Conservation (phyloP, 2,888 invertebrate species). For the Trichacis sp. region DNA sequence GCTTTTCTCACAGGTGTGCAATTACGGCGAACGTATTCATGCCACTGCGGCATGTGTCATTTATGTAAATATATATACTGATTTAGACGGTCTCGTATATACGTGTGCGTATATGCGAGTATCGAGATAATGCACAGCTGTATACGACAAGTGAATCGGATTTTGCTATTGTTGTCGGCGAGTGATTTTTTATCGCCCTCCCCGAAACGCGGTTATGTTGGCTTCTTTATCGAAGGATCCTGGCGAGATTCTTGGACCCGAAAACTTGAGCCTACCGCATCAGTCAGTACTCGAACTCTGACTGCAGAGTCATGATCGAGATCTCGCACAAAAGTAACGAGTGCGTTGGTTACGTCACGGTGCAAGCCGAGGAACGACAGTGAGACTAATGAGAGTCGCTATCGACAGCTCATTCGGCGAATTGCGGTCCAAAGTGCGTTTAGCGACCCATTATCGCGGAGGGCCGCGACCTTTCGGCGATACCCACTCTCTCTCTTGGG, state of each 20-base stretch:
- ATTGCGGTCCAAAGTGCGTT: conserved; percentile 43
- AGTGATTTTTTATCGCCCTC: not conserved
- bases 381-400: conserved; percentile 57
- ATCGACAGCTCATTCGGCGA: conserved; percentile 60
- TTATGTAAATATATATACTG: conserved; percentile 14
- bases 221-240: no score
- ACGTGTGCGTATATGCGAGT: not conserved
- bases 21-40: not conserved
- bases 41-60: not conserved
- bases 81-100: conserved; percentile 19
- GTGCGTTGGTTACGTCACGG: conserved; percentile 46
- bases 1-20: conserved; percentile 2
- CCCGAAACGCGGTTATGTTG: no score
- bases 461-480: conserved; percentile 43
- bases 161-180: not conserved
- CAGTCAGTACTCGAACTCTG: not conserved
- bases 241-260: no score
- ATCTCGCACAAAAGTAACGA: conserved; percentile 12
- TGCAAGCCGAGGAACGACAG: conserved; percentile 60
- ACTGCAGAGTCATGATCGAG: conserved; percentile 41
- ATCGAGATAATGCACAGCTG: not conserved
- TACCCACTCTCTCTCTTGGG: conserved; percentile 19
- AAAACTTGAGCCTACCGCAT: not conserved
- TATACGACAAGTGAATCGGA: not conserved
- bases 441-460: conserved; percentile 42